Evolutionary conservation across 2,797 vertebrate genomes (phyloP).

Genomic region (Gadopsis bispinosus): DNA sequence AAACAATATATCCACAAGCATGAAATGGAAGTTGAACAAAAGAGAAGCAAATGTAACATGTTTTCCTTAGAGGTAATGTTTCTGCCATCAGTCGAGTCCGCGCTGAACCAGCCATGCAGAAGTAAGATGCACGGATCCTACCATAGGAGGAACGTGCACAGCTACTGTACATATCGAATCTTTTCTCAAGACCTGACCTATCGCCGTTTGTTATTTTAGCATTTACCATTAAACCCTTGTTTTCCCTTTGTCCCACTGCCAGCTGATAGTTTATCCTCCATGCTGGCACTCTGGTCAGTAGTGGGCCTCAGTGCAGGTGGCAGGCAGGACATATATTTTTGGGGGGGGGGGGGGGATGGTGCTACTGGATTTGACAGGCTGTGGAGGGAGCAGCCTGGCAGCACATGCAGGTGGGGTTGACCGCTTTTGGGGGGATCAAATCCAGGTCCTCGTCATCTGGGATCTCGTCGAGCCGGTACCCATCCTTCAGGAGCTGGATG

Average conservation of each 20-base stretch:
- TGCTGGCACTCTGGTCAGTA: conserved; percentile 55
- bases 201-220: conserved; percentile 42
- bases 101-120: conserved; percentile 60
- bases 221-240: conserved; percentile 51
- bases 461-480: conserved; percentile 97
- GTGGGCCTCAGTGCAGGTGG: conserved; percentile 61
- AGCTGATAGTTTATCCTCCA: conserved; percentile 50
- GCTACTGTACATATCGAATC: conserved; percentile 66
- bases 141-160: conserved; percentile 83
- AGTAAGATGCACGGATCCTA: conserved; percentile 74
- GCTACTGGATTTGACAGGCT: conserved; percentile 98
- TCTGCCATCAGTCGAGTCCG: conserved; percentile 60
- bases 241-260: conserved; percentile 63
- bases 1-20: conserved; percentile 51
- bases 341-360: background rate
- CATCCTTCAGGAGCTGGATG: conserved; percentile 98
- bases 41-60: conserved; percentile 48
- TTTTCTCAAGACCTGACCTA: conserved; percentile 28
- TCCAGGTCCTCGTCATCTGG: conserved; percentile 98
- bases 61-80: conserved; percentile 70
- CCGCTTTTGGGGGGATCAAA: conserved; percentile 97
- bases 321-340: conserved; percentile 50
- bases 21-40: conserved; percentile 52
- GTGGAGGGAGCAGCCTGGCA: conserved; percentile 97
- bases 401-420: conserved; percentile 99